phyloP scores from a whole-genome alignment of 2,113 vertebrate species.

The Sphyrna mokarran region DNA sequence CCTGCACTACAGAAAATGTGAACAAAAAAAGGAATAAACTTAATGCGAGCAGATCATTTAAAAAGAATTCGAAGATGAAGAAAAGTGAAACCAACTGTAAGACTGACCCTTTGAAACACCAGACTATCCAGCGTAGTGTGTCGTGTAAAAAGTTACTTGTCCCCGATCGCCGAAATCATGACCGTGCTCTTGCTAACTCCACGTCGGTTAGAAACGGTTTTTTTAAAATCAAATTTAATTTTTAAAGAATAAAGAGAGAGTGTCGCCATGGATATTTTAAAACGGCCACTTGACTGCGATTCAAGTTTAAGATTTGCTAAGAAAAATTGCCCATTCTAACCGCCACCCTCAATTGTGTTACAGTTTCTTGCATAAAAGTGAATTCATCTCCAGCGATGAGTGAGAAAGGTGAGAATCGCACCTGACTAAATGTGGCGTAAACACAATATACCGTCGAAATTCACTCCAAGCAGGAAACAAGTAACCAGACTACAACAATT shows the following conservation, averaged over 20 bases:
- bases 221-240: not conserved
- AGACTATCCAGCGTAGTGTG: not conserved
- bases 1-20: not conserved
- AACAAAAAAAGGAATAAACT: not conserved
- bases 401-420: not conserved
- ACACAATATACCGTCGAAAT: not conserved
- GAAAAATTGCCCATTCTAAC: not conserved
- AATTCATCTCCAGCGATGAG: not conserved
- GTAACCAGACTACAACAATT: not conserved
- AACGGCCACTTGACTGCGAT: not conserved
- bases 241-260: not conserved
- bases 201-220: not conserved
- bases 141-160: not conserved
- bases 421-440: not conserved
- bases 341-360: not conserved
- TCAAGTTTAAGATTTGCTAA: not conserved
- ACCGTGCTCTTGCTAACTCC: not conserved
- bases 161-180: not conserved
- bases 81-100: not conserved
- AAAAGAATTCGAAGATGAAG: not conserved
- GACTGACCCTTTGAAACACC: not conserved
- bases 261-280: not conserved
- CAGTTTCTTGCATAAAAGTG: not conserved
- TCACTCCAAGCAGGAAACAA: not conserved
- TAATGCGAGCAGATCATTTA: not conserved